Evolutionary conservation across 2,797 vertebrate species (phyloP), one percentile per base, ranked within the genome.

Genomic region (Helicolenus hilgendorfi): DNA sequence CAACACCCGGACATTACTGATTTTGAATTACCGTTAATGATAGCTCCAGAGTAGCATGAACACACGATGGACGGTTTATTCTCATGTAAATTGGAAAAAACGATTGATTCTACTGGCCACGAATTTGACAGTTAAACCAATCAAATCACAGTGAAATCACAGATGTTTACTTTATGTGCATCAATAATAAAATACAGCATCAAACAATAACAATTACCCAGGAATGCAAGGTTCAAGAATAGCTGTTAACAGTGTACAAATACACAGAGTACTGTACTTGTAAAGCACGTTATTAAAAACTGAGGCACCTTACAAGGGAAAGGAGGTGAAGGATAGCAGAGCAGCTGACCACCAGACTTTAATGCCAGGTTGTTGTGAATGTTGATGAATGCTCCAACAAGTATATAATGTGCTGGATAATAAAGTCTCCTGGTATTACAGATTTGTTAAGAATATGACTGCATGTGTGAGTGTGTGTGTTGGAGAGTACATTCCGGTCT

Each of bases 401-500:
- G 18, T 49, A 4, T 78, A 11, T 67, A 60, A 62, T 53, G 24
- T 71, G 22, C 71, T 18, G 58, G 11, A 73, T 87, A 62, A 72
- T 45, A 83, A 64, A 67, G 60, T 72, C n/a, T 82, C 38, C 72
- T 72, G 53, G 41, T 67, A 31, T 73, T 56, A 41, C 60, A 49
- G 13, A 72, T 58, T 22, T 6, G 33, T 15, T 59, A 22, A 77
- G 8, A 85, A 55, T 72, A 59, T 27, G 60, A 56, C 10, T 68
- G 74, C 24, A 76, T 85, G 78, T 15, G 27, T 20, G 24, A 29
- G 58, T 41, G 82, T 70, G 72, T 84, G 72, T 49, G 38, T 68
- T 35, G 11, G 74, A 3, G 29, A 33, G 71, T 13, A 5, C 70
- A 70, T 86, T 87, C 68, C 6, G 22, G 68, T 59, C 74, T 97